Base-by-base conservation (phyloP, 2,113 vertebrate genomes). In the Antigone vipio region DNA sequence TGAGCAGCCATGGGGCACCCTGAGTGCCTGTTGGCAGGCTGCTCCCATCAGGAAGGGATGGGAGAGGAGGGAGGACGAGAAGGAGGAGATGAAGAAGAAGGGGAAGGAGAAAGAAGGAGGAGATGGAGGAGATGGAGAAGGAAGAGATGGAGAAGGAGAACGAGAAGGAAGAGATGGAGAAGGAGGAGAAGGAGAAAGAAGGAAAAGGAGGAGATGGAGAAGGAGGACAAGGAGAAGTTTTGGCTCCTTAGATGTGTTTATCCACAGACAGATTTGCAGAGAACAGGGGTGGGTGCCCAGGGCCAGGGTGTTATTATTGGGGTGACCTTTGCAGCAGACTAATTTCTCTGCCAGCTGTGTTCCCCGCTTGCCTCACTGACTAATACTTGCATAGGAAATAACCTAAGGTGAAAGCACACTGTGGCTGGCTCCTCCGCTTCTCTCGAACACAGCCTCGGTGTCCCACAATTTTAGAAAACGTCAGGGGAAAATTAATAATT, bases 401-500 rank as follows among this genome's bases (percentile, higher is more conserved):
- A 95, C 22, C 35, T 40, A 52, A 0, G 1, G 67, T 90, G 90
- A 95, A 93, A 95, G 71, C 74, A 9, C 0, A 0, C 74, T 3
- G 2, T 12, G 12, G 44, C 62, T 88, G 45, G 38, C 50, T 85
- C 78, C 40, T 90, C 85, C 1, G 1, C 71, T 76, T 75, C 81
- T 92, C 60, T 85, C 6, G 1, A 85, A 68, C n/a, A 45, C 47
- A 84, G 62, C 44, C 13, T 44, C 0, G 0, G n/a, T 44, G 45
- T 27, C 50, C 17, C 0, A 0, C 60, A 72, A 0, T 56, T 93
- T 73, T 79, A 91, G 82, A 83, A 94, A 94, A 21, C 6, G 2
- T 88, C 58, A 52, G 82, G 78, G 88, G 58, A 72, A 94, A 94
- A 94, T 78, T 81, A 94, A 67, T 89, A 89, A 94, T 8, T 3